Base-by-base conservation (phyloP, 2,113 vertebrate genomes). In the Numenius arquata region DNA sequence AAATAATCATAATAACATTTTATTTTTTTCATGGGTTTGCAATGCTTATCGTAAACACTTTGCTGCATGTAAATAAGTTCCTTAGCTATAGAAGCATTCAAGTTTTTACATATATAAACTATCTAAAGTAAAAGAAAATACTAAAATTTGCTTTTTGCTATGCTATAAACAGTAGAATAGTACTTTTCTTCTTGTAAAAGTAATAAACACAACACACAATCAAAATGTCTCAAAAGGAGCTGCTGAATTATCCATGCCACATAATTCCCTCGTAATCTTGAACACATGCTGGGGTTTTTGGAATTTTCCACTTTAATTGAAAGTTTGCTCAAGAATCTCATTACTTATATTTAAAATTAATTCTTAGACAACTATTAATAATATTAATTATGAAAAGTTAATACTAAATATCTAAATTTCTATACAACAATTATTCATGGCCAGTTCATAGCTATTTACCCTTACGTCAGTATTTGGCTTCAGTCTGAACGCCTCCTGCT, bases 221-320 rank as follows among this genome's bases (percentile, higher is more conserved):
- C 53, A 73, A n/a, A 77, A 77, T 34, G 19, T 77, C 40, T 27
- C 48, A 45, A 50, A 65, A 91, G 13, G 8, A 79, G 8, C 41
- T 85, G 68, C 50, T 85, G 34, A 74, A 58, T 71, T 77, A 77
- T 34, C 45, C 43, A 55, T 17, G 3, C 38, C 22, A 82, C 10
- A 14, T 25, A 75, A 90, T 45, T 79, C 29, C 13, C 9, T 59
- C 56, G 55, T 17, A 82, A 26, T 75, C 50, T 59, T 50, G 38
- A 88, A 75, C 27, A 75, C 26, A 59, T 0, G 2, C 1, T 34
- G 26, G 1, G 1, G 0, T 29, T 55, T 59, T 62, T 41, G 12
- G 2, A 10, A 29, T 59, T 90, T 80, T 56, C 43, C 58, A 65
- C 30, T 66, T 81, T 36, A 82, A 85, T 53, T 55, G 56, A 78